Base-by-base conservation (phyloP, 2,888 invertebrate species). In the Drosophila trichaetosa region DNA sequence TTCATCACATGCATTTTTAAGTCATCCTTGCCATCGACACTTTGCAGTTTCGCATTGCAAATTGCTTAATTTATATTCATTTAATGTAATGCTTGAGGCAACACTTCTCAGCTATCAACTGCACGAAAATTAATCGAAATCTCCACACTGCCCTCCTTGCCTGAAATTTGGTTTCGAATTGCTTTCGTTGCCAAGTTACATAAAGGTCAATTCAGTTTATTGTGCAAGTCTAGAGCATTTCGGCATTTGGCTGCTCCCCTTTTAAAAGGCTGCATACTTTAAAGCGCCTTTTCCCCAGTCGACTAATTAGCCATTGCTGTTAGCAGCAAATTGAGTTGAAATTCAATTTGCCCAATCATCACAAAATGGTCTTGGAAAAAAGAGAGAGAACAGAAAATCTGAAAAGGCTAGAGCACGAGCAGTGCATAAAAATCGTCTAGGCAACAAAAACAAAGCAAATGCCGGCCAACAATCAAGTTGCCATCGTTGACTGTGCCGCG, bases 321-420 rank as follows among this genome's bases (percentile, higher is more conserved):
- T 70, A 21, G 64, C 68, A 62, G 58, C 85, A 85, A 85, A 87
- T 85, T 85, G 81, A 83, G 83, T 87, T 78, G 82, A 82, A 86
- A 88, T 86, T 86, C 82, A 86, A 86, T 86, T 86, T 88, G 82
- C 69, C 73, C 72, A 87, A 88, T 83, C 79, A 80, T 79, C 83
- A 82, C 67, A 82, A 78, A 83, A 82, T 38, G 76, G 63, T 51
- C 29, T 8, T 40, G 21, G 29, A 31, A 49, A 49, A 59, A 60
- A 56, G 13, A 29, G 38, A 33, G 48, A 11, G 48, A 49, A 66
- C 18, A 63, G 70, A 76, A 63, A 52, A 58, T 61, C 56, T 62
- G 48, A 11, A 74, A 75, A 59, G 61, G 66, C 36, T 52, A 61
- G 24, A 34, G 36, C 64, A 64, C 59, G 64, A 57, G 48, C 33